Conservation (phyloP, 2,113 vertebrate species). For the Craseonycteris thonglongyai region DNA sequence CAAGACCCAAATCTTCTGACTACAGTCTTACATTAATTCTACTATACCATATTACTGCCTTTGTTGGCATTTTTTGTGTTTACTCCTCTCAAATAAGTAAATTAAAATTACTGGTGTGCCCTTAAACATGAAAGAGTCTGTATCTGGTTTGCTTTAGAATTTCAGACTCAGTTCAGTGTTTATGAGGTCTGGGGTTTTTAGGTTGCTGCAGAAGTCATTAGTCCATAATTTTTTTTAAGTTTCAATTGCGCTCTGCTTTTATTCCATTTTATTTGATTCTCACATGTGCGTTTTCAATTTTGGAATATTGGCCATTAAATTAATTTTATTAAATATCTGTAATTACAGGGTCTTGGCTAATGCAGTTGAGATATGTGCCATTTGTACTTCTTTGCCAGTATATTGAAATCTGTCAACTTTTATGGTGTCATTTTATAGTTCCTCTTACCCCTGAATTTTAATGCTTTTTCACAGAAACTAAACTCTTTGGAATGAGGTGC, state of each 20-base stretch:
- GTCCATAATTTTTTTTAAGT: constrained; percentile 50
- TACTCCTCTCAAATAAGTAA: neutral
- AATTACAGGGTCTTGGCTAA: constrained; percentile 58
- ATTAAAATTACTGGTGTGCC: constrained; percentile 18
- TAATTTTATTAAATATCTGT: constrained; percentile 63
- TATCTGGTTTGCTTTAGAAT: neutral
- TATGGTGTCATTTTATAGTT: constrained; percentile 40
- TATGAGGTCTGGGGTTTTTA: neutral
- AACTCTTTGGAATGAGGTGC: constrained; percentile 39
- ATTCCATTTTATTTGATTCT: constrained; percentile 55
- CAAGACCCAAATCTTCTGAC: neutral
- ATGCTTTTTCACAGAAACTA: neutral
- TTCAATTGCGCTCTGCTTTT: constrained; percentile 44
- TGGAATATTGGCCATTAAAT: constrained; percentile 58
- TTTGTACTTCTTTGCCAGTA: constrained; percentile 52
- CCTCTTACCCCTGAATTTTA: constrained; percentile 14
- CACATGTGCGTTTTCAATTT: constrained; percentile 39
- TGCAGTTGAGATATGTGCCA: constrained; percentile 29
- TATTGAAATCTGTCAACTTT: constrained; percentile 39
- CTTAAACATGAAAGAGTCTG: neutral
- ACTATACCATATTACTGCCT: neutral
- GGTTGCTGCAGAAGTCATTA: constrained; percentile 62
- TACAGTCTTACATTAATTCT: neutral
- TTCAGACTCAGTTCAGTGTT: neutral
- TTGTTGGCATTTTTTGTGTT: neutral